Evolutionary conservation across 1,140 invertebrate species (phyloP).

Genomic region (Ostrea denselamellosa): DNA sequence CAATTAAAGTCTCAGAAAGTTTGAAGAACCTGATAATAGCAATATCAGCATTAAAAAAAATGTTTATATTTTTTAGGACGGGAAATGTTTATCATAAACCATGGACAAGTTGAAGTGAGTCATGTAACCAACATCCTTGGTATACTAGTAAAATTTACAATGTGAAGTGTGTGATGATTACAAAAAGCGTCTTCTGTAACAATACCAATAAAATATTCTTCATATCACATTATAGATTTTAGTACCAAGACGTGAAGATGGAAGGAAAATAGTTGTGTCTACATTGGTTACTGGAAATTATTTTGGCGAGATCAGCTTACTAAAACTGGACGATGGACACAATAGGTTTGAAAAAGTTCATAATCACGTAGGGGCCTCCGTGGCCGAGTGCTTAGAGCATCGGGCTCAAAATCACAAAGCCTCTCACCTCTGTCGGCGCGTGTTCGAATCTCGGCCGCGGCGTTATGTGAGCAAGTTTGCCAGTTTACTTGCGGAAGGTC

Average conservation of each 20-base stretch:
- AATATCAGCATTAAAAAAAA: too few species aligned
- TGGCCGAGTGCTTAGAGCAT: too few species aligned
- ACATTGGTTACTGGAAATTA: slow-evolving; percentile 98
- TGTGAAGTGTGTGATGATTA: too few species aligned
- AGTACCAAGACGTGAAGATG: slow-evolving; percentile 83
- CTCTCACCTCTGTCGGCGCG: too few species aligned
- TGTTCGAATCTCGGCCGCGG: too few species aligned
- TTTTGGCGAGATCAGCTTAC: slow-evolving; percentile 97
- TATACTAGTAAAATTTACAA: background rate
- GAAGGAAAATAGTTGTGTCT: slow-evolving; percentile 86
- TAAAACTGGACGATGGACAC: slow-evolving; percentile 92
- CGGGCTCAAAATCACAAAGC: too few species aligned
- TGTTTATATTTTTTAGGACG: slow-evolving; percentile 71
- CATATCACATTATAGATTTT: slow-evolving; percentile 61
- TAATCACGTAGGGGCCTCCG: too few species aligned
- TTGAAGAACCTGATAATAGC: too few species aligned
- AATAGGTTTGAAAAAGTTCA: slow-evolving; percentile 87
- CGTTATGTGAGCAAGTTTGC: too few species aligned
- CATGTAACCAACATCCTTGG: background rate
- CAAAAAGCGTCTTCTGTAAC: too few species aligned
- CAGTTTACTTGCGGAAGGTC: too few species aligned
- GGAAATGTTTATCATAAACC: slow-evolving; percentile 98
- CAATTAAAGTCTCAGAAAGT: too few species aligned
- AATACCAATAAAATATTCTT: background rate
- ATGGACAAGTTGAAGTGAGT: slow-evolving; percentile 96